Conservation (phyloP, 2,797 vertebrate species). For the Rhincodon typus region DNA sequence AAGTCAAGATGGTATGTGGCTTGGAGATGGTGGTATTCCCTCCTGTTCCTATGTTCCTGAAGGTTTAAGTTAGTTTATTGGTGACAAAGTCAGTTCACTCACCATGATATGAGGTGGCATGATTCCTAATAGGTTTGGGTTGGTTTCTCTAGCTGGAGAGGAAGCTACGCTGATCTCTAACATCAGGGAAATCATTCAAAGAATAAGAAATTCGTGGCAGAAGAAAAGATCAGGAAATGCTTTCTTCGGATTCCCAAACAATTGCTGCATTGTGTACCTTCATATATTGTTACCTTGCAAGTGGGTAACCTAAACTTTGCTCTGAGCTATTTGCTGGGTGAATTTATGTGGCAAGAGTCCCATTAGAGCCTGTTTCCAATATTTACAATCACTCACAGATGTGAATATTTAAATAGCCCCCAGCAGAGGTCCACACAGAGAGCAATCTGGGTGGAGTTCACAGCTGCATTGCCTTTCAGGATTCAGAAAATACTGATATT, state of each 20-base stretch:
- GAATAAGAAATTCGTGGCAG: not conserved
- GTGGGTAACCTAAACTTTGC: too few species aligned
- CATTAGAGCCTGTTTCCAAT: conserved; percentile 2
- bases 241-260: not conserved
- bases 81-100: not conserved
- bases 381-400: conserved; percentile 4
- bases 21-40: too few species aligned
- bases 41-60: not conserved
- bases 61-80: not conserved
- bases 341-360: not conserved
- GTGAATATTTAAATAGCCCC: conserved; percentile 25
- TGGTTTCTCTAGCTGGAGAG: not conserved
- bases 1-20: too few species aligned
- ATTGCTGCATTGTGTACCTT: not conserved
- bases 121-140: not conserved
- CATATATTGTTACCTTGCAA: not conserved
- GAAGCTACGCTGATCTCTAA: not conserved
- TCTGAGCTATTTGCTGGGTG: not conserved
- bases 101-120: not conserved
- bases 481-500: not conserved
- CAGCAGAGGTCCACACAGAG: not conserved
- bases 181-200: too few species aligned
- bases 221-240: not conserved
- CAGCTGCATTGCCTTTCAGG: not conserved
- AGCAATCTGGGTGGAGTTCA: conserved; percentile 7